Conservation (phyloP, 2,113 vertebrate species). For the Okapia johnstoni region DNA sequence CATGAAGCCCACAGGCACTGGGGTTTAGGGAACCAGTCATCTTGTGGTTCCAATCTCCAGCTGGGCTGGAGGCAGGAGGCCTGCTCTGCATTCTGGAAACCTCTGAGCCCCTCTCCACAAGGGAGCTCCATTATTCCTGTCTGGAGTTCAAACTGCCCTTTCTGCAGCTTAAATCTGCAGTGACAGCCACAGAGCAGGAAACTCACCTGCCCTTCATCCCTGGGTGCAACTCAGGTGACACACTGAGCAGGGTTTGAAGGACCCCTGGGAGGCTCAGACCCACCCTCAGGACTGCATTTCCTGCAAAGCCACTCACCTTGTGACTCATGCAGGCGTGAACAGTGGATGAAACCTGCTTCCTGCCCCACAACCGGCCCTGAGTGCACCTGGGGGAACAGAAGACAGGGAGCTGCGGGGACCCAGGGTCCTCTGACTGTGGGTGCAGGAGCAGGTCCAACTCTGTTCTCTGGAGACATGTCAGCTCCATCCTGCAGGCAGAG, state of each 20-base stretch:
- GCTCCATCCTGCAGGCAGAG: neutral
- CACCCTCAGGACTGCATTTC: accelerated
- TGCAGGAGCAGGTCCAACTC: neutral
- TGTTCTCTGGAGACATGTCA: neutral
- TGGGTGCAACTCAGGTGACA: neutral
- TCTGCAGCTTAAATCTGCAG: neutral
- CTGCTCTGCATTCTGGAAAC: neutral
- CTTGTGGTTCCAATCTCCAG: too few species aligned
- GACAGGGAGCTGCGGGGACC: neutral
- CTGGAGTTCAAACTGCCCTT: neutral
- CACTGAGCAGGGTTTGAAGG: too few species aligned
- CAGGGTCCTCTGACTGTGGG: neutral
- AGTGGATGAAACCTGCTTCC: neutral
- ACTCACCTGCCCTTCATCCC: neutral
- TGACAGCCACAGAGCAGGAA: neutral
- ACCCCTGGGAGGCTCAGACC: neutral
- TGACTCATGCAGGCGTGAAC: neutral
- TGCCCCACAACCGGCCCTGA: neutral
- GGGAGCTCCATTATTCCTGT: neutral
- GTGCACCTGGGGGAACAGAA: neutral
- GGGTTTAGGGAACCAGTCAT: neutral
- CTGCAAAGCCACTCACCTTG: neutral
- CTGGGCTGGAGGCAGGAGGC: neutral
- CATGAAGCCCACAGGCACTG: accelerated
- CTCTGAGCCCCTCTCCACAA: neutral